Conservation (phyloP, 2,113 vertebrate genomes). For the Chionomys nivalis region DNA sequence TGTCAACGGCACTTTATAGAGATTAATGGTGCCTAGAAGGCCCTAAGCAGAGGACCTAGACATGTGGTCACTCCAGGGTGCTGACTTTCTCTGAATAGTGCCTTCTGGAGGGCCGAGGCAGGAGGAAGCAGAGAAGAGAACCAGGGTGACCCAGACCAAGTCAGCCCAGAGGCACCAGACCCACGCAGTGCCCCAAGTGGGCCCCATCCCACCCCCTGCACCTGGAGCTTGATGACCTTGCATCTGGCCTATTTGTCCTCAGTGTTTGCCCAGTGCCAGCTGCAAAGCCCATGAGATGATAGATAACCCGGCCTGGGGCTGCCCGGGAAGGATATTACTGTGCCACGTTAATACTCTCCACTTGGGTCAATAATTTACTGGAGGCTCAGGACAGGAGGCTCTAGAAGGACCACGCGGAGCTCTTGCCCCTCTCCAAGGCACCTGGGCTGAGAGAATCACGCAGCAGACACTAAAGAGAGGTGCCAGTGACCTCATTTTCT, state of each 20-base stretch:
- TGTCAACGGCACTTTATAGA: neutral
- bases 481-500: conserved; percentile 74
- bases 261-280: conserved; percentile 73
- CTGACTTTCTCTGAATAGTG: neutral
- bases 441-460: neutral
- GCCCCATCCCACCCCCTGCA: neutral
- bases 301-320: neutral
- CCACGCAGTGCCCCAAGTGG: neutral
- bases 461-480: neutral
- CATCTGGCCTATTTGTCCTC: conserved; percentile 35
- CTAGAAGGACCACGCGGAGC: neutral
- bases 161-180: neutral
- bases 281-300: conserved; percentile 22
- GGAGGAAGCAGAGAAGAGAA: neutral
- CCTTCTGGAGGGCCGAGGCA: neutral
- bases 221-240: neutral
- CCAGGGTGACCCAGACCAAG: neutral
- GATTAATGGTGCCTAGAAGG: neutral
- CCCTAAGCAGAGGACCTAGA: neutral
- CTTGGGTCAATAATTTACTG: conserved; percentile 75
- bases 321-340: conserved; percentile 49
- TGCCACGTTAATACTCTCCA: conserved; percentile 41
- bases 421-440: neutral
- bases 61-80: no score
- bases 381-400: neutral